Conservation (phyloP, 2,797 vertebrate species). For the Gallirallus australis region DNA sequence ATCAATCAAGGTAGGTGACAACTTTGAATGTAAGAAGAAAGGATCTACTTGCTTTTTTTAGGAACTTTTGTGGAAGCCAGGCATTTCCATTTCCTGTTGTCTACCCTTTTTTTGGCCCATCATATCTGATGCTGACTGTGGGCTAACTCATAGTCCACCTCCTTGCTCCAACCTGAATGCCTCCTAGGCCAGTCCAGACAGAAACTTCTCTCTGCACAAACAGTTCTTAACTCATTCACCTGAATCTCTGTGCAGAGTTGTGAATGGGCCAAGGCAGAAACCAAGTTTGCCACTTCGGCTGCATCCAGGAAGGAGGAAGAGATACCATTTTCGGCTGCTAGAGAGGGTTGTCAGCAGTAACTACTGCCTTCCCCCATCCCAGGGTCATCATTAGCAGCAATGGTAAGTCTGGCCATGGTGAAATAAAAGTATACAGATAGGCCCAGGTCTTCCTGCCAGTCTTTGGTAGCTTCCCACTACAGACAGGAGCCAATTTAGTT, state of each 20-base stretch:
- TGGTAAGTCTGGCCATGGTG: neutral
- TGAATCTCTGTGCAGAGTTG: neutral
- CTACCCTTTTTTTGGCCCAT: neutral
- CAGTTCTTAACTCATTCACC: neutral
- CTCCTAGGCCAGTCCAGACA: neutral
- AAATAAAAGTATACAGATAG: neutral
- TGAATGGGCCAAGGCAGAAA: neutral
- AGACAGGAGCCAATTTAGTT: neutral
- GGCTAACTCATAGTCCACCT: neutral
- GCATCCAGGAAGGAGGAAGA: constrained; percentile 12
- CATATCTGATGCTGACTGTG: neutral
- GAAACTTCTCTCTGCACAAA: neutral
- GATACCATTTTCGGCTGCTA: neutral
- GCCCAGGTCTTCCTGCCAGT: neutral
- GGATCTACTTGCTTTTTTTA: neutral
- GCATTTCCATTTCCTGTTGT: neutral
- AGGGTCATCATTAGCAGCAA: neutral
- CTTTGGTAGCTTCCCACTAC: neutral
- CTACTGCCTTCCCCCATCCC: neutral
- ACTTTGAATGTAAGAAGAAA: neutral
- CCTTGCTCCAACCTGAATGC: neutral
- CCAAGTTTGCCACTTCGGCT: constrained; percentile 32
- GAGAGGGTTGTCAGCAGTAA: neutral
- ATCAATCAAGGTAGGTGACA: neutral
- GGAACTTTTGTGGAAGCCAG: neutral